phyloP scores from a whole-genome alignment of 2,888 invertebrate species.

The Romanomermis culicivorax region DNA sequence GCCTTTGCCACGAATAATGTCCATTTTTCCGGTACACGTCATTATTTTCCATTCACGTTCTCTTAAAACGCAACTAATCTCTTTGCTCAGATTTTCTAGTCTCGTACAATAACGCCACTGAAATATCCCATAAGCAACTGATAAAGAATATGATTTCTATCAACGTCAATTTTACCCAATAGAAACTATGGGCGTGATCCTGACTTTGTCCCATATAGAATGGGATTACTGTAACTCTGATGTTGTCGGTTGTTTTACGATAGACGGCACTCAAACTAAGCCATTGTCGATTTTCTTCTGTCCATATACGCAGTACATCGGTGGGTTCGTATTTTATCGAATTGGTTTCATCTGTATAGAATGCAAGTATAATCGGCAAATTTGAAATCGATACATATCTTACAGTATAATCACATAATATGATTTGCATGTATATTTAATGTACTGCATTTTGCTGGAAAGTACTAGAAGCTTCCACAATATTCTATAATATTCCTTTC shows the following conservation, averaged over 20 bases:
- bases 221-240: constrained; percentile 89
- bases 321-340: constrained; percentile 33
- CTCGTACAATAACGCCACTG: constrained; percentile 95
- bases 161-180: constrained; percentile 7
- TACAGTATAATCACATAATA: too few relatives aligned
- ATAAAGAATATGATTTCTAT: too few relatives aligned
- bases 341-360: background rate
- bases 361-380: too few relatives aligned
- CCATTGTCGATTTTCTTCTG: constrained; percentile 92
- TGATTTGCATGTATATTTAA: too few relatives aligned
- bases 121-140: too few relatives aligned
- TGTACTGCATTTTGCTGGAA: too few relatives aligned
- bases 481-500: too few relatives aligned
- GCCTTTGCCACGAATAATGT: constrained; percentile 69
- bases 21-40: constrained; percentile 59
- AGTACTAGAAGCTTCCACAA: too few relatives aligned
- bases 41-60: constrained; percentile 95
- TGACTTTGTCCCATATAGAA: constrained; percentile 61
- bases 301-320: constrained; percentile 79
- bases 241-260: constrained; percentile 83
- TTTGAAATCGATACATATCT: too few relatives aligned
- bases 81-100: constrained; percentile 70
- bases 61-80: constrained; percentile 60
- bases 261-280: constrained; percentile 85
- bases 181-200: constrained; percentile 39